Conservation (phyloP, 2,113 vertebrate genomes). For the Tringa solitaria region DNA sequence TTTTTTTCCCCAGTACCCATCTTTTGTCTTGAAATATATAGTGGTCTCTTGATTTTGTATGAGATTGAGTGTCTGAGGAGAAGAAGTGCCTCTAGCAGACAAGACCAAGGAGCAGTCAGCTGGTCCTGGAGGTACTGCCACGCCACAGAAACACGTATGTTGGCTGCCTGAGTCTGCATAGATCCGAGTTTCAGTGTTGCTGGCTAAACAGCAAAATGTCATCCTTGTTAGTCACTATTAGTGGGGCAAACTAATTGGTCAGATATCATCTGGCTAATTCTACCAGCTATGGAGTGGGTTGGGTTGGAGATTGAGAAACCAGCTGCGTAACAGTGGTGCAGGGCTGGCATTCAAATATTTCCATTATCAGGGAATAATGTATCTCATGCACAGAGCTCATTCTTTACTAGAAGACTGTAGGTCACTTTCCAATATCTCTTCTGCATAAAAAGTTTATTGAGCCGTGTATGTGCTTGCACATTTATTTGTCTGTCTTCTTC, state of each 20-base stretch:
- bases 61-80: neutral
- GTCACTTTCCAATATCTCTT: neutral
- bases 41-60: neutral
- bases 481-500: neutral
- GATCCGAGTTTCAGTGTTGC: neutral
- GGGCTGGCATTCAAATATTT: neutral
- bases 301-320: neutral
- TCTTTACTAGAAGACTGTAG: neutral
- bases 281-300: neutral
- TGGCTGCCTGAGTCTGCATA: neutral
- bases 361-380: neutral
- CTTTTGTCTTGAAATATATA: neutral
- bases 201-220: neutral
- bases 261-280: neutral
- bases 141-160: neutral
- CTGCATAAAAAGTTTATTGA: neutral
- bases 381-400: neutral
- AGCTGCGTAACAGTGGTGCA: neutral
- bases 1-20: rapidly evolving
- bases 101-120: neutral
- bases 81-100: neutral
- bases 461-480: neutral
- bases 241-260: neutral
- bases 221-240: neutral
- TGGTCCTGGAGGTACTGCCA: neutral